A percentile compares a stretch with the other conserved stretches of the same genome.
Evolutionary conservation across 2,888 invertebrate genomes (phyloP).

Genomic region (Disparrhopalites patrizii): DNA sequence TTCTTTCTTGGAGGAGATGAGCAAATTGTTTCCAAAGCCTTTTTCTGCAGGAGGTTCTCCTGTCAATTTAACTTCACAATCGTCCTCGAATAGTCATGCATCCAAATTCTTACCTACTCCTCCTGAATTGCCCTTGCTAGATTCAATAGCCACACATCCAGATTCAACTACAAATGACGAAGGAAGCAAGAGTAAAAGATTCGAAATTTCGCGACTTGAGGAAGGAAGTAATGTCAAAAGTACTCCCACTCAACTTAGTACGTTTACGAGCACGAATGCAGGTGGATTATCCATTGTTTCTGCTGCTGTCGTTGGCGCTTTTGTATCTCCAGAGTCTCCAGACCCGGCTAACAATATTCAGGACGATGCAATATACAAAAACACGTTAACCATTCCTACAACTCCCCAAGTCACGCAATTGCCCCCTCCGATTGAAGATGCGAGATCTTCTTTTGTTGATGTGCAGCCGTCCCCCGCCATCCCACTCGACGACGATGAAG

Average conservation of each 20-base stretch:
- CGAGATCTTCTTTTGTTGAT: neutral
- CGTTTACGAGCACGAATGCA: conserved; percentile 13
- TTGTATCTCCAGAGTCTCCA: conserved; percentile 46
- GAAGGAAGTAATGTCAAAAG: too few relatives aligned
- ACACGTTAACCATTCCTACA: conserved; percentile 35
- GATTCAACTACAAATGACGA: conserved; percentile 18
- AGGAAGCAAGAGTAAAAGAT: too few relatives aligned
- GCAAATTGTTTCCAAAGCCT: conserved; percentile 23
- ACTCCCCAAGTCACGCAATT: conserved; percentile 25
- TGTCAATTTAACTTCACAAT: conserved; percentile 13
- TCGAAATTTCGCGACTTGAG: neutral
- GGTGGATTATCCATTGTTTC: neutral
- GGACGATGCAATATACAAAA: conserved; percentile 35
- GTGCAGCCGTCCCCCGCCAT: conserved; percentile 15
- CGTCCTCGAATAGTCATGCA: too few relatives aligned
- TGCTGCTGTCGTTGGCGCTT: conserved; percentile 14
- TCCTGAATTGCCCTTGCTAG: too few relatives aligned
- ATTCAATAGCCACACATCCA: conserved; percentile 2
- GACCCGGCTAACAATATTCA: conserved; percentile 37
- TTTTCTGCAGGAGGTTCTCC: conserved; percentile 13
- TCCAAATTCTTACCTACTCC: too few relatives aligned
- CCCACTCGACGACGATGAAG: conserved; percentile 33
- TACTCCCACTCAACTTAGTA: too few relatives aligned
- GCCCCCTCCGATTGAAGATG: conserved; percentile 18
- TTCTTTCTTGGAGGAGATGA: conserved; percentile 30